These are phyloP conservation scores for Anagrus nilaparvatae DNA, from an alignment of 1,140 invertebrate genomes.

Conservation along the genomic window DNA sequence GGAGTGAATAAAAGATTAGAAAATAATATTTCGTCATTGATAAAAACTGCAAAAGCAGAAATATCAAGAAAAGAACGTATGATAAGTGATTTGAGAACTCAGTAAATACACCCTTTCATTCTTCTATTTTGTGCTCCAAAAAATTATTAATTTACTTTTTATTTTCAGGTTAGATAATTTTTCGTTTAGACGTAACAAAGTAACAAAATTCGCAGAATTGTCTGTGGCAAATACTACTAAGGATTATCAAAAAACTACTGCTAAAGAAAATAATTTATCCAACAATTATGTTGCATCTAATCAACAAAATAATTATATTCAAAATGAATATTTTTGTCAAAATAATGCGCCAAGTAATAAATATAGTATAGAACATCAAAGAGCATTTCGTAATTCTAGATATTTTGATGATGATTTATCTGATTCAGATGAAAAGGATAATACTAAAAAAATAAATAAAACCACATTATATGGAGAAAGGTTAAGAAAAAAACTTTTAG, in stretches of 20 bases:
- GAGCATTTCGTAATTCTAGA: background rate
- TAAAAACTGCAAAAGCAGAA: conserved; percentile 41
- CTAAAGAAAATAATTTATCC: background rate
- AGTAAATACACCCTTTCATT: conserved; percentile 23
- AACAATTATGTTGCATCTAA: background rate
- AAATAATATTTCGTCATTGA: conserved; percentile 36
- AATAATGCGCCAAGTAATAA: background rate
- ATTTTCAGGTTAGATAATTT: conserved; percentile 27
- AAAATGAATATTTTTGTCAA: background rate
- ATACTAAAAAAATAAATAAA: conserved; percentile 13
- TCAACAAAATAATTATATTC: conserved; percentile 1
- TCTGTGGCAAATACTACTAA: background rate
- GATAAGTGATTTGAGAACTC: conserved; percentile 32
- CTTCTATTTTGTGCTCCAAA: background rate
- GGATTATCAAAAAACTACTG: background rate
- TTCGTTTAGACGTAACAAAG: conserved; percentile 22
- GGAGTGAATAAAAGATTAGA: conserved; percentile 26
- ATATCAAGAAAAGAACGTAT: conserved; percentile 38
- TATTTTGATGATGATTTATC: background rate
- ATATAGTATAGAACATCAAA: background rate
- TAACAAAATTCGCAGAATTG: background rate
- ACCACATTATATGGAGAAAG: conserved; percentile 30
- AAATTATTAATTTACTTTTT: conserved; percentile 1
- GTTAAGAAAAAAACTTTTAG: conserved; percentile 23
- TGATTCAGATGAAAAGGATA: conserved; percentile 10